These are phyloP conservation scores for Protophormia terraenovae DNA, from an alignment of 2,888 invertebrate genomes.

Conservation along the genomic window DNA sequence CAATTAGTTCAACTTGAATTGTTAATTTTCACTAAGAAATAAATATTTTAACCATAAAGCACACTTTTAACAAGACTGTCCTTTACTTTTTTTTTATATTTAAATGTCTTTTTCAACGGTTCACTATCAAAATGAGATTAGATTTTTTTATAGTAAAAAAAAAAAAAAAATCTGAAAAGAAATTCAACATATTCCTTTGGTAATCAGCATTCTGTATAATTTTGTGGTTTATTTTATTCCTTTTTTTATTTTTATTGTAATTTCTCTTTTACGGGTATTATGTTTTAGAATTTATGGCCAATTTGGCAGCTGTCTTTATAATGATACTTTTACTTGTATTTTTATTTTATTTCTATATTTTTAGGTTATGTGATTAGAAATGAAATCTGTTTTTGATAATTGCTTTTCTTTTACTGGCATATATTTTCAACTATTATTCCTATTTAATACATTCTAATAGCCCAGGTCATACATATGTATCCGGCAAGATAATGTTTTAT, in stretches of 20 bases:
- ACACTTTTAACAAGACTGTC: not conserved
- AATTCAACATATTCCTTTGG: conserved; percentile 35
- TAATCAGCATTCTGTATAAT: conserved; percentile 31
- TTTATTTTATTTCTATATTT: not conserved
- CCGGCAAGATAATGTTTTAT: too few species aligned
- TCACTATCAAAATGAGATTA: conserved; percentile 33
- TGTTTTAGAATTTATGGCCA: conserved; percentile 76
- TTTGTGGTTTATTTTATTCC: conserved; percentile 37
- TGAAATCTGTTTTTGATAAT: not conserved
- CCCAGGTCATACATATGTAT: too few species aligned
- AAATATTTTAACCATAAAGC: conserved; percentile 16
- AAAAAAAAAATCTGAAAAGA: not conserved
- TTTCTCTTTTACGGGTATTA: conserved; percentile 70
- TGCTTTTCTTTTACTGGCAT: not conserved
- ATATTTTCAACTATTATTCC: not conserved
- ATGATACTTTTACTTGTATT: not conserved
- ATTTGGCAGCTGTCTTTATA: conserved; percentile 67
- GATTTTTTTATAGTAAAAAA: not conserved
- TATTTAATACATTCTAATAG: too few species aligned
- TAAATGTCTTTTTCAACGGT: conserved; percentile 21
- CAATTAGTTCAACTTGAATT: conserved; percentile 80
- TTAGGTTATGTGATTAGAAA: not conserved
- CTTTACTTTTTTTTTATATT: not conserved
- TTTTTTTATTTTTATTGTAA: conserved; percentile 12
- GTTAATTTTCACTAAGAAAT: conserved; percentile 72